phyloP scores from a whole-genome alignment of 2,797 vertebrate species.

The Sarcophilus harrisii region DNA sequence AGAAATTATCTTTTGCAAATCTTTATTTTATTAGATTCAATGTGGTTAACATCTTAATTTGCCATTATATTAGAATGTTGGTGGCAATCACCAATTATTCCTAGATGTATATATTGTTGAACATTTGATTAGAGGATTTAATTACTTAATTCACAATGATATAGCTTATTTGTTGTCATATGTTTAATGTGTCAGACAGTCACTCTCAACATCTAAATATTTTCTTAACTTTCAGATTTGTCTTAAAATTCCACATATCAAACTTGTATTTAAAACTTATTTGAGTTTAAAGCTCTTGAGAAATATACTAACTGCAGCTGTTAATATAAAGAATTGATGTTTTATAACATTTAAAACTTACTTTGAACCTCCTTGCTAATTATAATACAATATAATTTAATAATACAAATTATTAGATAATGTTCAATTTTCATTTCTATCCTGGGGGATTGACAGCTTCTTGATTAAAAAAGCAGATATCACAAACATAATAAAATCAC shows the following conservation, averaged over 20 bases:
- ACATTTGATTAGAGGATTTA: not conserved
- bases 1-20: slow-evolving; percentile 5
- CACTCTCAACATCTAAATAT: not conserved
- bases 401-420: slow-evolving; percentile 32
- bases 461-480: slow-evolving; percentile 45
- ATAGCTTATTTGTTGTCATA: slow-evolving; percentile 5
- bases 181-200: not conserved
- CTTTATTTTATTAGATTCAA: not conserved
- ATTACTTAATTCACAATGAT: slow-evolving; percentile 25
- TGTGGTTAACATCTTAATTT: not conserved
- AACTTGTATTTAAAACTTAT: slow-evolving; percentile 45
- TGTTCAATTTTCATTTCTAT: not conserved
- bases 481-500: slow-evolving; percentile 30
- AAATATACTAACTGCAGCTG: slow-evolving; percentile 14
- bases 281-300: slow-evolving; percentile 24
- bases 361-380: slow-evolving; percentile 25
- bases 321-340: slow-evolving; percentile 44
- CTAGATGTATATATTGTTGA: not conserved
- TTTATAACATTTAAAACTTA: slow-evolving; percentile 48
- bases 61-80: slow-evolving; percentile 4
- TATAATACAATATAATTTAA: slow-evolving; percentile 57
- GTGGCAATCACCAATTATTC: not conserved
- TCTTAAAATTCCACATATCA: not conserved
- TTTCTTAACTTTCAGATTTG: slow-evolving; percentile 35
- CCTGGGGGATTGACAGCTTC: not conserved